phyloP scores from a whole-genome alignment of 2,888 invertebrate genomes.

The Encarsia formosa region DNA sequence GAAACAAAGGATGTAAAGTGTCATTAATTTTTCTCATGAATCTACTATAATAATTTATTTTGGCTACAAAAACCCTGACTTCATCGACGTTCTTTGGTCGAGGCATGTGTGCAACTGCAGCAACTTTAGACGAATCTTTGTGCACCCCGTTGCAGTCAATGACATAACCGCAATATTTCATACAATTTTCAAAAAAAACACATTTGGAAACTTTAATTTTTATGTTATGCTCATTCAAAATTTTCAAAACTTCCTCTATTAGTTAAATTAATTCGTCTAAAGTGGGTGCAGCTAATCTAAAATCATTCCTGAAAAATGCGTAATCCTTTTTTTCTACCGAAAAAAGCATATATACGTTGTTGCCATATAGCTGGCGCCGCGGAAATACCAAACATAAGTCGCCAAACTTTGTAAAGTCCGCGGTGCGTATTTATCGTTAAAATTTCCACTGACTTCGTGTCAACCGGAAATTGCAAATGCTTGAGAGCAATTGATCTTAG shows the following conservation, averaged over 20 bases:
- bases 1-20: constrained; percentile 7
- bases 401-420: background rate
- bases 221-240: constrained; percentile 3
- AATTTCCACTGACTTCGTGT: background rate
- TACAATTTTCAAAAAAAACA: constrained; percentile 10
- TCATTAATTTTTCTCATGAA: no score
- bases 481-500: constrained; percentile 32
- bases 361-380: constrained; percentile 3
- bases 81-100: constrained; percentile 15
- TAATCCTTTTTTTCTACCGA: background rate
- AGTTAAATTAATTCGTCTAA: background rate
- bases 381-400: background rate
- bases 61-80: constrained; percentile 18
- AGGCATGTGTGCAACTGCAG: constrained; percentile 30
- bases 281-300: background rate
- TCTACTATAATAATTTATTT: no score
- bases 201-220: constrained; percentile 5
- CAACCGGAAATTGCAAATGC: no score
- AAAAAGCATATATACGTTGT: background rate
- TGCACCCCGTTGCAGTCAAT: constrained; percentile 21
- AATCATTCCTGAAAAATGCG: background rate
- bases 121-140: constrained; percentile 12
- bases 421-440: background rate
- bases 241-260: constrained; percentile 3
- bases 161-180: constrained; percentile 19